Conservation (phyloP, 2,113 vertebrate genomes). For the Chauna torquata region DNA sequence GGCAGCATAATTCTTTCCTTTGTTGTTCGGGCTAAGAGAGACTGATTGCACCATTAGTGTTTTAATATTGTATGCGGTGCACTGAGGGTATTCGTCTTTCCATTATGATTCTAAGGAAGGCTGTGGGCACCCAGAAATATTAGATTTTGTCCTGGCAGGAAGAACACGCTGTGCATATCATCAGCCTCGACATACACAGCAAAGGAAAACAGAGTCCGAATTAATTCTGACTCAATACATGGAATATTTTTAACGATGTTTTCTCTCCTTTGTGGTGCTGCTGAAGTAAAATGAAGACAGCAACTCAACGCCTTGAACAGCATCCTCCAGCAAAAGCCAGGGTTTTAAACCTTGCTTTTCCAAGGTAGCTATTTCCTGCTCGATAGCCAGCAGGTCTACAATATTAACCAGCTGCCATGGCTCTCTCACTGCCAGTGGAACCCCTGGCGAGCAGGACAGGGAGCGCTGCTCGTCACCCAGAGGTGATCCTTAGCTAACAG, state of each 20-base stretch:
- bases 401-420: not conserved
- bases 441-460: not conserved
- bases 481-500: not conserved
- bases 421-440: not conserved
- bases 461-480: not conserved
- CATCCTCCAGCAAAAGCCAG: not conserved
- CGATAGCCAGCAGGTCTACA: not conserved
- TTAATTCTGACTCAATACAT: not conserved
- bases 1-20: not conserved
- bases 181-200: not conserved
- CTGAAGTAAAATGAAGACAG: not conserved
- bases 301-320: not conserved
- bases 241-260: not conserved
- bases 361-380: not conserved
- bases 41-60: constrained; percentile 37
- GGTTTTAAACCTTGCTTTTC: not conserved
- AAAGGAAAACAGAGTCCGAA: constrained; percentile 6
- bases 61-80: not conserved
- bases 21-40: not conserved
- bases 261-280: not conserved
- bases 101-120: not conserved
- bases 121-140: constrained; percentile 10
- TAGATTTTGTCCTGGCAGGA: constrained; percentile 27
- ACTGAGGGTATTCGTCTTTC: constrained; percentile 20
- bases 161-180: not conserved